Percentiles rank a stretch among this genome's conserved stretches.
These are phyloP conservation scores for Patiria miniata DNA, from an alignment of 35 echinoderm and acorn worm species.

Conservation along the genomic window DNA sequence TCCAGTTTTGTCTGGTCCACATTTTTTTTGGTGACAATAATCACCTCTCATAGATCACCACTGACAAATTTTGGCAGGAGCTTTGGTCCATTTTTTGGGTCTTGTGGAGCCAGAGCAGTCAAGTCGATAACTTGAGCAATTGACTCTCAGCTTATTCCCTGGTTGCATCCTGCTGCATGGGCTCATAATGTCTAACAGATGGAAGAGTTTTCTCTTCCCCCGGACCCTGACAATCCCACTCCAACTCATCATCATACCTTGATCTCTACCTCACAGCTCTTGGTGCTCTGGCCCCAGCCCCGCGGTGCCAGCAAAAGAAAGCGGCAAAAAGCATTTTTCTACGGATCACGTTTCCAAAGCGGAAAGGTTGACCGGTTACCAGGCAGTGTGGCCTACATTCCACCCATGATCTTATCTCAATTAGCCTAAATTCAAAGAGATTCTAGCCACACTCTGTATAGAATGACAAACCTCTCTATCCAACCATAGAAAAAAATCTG, in stretches of 20 bases:
- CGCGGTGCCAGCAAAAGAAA: not conserved
- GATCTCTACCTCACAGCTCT: too few relatives aligned
- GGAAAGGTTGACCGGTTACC: conserved; percentile 27
- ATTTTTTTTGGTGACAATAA: too few relatives aligned
- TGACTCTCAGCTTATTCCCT: not conserved
- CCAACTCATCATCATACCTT: too few relatives aligned
- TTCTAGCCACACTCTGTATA: not conserved
- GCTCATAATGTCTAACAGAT: conserved; percentile 10
- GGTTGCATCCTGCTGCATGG: not conserved
- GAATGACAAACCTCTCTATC: conserved; percentile 11
- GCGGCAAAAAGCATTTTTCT: conserved; percentile 15
- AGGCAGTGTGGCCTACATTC: conserved; percentile 30
- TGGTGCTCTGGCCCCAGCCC: not conserved
- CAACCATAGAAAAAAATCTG: not conserved
- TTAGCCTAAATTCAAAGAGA: conserved; percentile 30
- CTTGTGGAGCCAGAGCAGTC: not conserved
- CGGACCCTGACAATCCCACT: not conserved
- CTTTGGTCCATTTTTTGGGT: not conserved
- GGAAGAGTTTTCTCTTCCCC: not conserved
- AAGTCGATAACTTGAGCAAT: not conserved
- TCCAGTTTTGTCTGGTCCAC: not conserved
- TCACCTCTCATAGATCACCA: too few relatives aligned
- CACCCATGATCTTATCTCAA: conserved; percentile 18
- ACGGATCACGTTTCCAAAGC: conserved; percentile 7
- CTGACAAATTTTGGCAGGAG: too few relatives aligned